These are phyloP conservation scores for Vanacampus margaritifer DNA, from an alignment of 2,113 vertebrate genomes.

Conservation along the genomic window DNA sequence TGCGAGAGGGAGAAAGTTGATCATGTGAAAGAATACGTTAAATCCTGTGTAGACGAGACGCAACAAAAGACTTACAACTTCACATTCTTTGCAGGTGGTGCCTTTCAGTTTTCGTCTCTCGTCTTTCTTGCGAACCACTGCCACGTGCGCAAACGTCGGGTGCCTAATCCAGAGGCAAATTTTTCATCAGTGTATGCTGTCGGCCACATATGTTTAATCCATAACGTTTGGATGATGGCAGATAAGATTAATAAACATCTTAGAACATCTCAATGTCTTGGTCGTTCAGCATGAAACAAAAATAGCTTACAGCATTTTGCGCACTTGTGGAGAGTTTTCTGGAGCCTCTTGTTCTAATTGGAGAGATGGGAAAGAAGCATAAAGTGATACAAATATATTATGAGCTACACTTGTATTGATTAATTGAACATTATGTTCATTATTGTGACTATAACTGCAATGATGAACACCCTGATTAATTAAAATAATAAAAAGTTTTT, in stretches of 20 bases:
- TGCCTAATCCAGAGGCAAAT: conserved; percentile 47
- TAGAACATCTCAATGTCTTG: background rate
- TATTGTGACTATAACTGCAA: background rate
- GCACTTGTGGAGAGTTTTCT: background rate
- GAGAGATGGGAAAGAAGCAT: background rate
- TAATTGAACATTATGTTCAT: background rate
- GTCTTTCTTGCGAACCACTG: conserved; percentile 92
- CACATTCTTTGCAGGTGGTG: conserved; percentile 95
- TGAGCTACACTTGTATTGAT: background rate
- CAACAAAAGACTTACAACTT: conserved; percentile 78
- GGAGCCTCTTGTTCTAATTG: background rate
- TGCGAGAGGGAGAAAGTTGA: conserved; percentile 38
- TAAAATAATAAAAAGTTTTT: background rate
- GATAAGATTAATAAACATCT: background rate
- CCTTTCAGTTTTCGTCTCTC: conserved; percentile 89
- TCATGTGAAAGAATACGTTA: background rate
- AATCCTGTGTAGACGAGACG: rapidly evolving
- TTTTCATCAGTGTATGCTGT: too few species aligned
- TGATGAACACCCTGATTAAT: background rate
- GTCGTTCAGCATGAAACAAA: background rate
- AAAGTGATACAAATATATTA: background rate
- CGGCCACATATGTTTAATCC: too few species aligned
- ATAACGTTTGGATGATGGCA: background rate
- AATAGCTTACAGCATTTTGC: background rate
- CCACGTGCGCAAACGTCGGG: conserved; percentile 81